Conservation (phyloP, 2,113 vertebrate genomes). For the Spilogale gracilis region DNA sequence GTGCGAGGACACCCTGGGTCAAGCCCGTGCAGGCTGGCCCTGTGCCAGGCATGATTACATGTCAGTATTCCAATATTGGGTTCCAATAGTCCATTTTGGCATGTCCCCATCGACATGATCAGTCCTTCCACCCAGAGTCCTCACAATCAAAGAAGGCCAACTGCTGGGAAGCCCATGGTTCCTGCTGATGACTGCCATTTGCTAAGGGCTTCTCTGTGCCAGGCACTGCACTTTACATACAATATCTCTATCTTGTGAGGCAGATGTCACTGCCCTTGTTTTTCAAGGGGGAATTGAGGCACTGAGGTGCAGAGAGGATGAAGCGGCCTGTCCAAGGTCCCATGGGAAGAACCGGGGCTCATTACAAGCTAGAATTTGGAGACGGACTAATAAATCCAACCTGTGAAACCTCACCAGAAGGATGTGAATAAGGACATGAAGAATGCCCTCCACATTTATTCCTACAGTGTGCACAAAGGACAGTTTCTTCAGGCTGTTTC, state of each 20-base stretch:
- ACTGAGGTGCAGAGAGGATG: not conserved
- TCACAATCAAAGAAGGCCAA: not conserved
- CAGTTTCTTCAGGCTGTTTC: not conserved
- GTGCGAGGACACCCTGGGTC: not conserved
- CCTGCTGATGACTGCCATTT: not conserved
- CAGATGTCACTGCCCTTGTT: not conserved
- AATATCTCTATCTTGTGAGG: not conserved
- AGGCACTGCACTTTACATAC: not conserved
- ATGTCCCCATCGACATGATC: not conserved
- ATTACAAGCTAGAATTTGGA: not conserved
- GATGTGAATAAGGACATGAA: not conserved
- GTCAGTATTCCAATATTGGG: not conserved
- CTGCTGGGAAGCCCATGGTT: not conserved
- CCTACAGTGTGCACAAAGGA: not conserved
- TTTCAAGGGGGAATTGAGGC: not conserved
- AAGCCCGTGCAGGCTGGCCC: not conserved
- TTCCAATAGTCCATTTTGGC: not conserved
- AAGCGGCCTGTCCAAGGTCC: not conserved
- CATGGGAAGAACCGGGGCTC: not conserved
- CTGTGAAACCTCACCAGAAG: not conserved
- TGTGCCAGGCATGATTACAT: not conserved
- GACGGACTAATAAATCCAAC: not conserved
- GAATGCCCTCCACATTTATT: not conserved
- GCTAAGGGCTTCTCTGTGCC: not conserved
- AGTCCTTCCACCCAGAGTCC: not conserved